Percentiles rank a stretch among this genome's conserved stretches.
These are phyloP conservation scores for Hoplodrina blanda DNA, from an alignment of 2,888 invertebrate genomes.

Conservation along the genomic window DNA sequence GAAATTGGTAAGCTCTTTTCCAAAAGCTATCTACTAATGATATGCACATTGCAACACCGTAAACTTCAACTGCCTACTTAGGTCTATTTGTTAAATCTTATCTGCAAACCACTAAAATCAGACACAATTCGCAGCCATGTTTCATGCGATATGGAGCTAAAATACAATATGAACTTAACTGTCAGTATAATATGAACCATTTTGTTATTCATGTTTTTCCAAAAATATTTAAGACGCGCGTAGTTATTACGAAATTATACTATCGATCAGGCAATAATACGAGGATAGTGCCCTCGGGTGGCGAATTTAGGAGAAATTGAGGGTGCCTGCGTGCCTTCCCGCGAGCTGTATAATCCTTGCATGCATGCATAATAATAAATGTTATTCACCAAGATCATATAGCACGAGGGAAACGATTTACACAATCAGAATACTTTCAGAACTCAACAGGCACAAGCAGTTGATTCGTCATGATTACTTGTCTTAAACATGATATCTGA, in stretches of 20 bases:
- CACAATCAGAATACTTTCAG: constrained; percentile 54
- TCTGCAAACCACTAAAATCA: constrained; percentile 31
- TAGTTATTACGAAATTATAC: constrained; percentile 87
- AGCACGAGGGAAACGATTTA: constrained; percentile 74
- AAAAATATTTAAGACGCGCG: constrained; percentile 77
- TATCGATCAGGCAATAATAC: constrained; percentile 88
- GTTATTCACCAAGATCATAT: constrained; percentile 83
- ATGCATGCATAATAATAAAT: constrained; percentile 81
- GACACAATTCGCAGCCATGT: constrained; percentile 24
- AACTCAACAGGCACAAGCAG: constrained; percentile 21
- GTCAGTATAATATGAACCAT: constrained; percentile 44
- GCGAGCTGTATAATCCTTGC: constrained; percentile 79
- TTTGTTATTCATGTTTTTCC: constrained; percentile 66
- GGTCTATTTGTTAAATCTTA: constrained; percentile 37
- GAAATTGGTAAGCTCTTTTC: background rate
- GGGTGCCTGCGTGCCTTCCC: constrained; percentile 84
- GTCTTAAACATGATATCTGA: constrained; percentile 43
- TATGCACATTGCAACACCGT: constrained; percentile 3
- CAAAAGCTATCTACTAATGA: constrained; percentile 7
- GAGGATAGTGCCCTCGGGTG: constrained; percentile 83
- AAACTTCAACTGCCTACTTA: constrained; percentile 13
- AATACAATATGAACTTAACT: constrained; percentile 43
- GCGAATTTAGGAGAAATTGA: constrained; percentile 89
- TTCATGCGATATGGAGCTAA: constrained; percentile 31
- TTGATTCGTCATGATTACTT: constrained; percentile 53